Evolutionary conservation across 2,797 vertebrate genomes (phyloP).

Genomic region (Cirrhinus mrigala): DNA sequence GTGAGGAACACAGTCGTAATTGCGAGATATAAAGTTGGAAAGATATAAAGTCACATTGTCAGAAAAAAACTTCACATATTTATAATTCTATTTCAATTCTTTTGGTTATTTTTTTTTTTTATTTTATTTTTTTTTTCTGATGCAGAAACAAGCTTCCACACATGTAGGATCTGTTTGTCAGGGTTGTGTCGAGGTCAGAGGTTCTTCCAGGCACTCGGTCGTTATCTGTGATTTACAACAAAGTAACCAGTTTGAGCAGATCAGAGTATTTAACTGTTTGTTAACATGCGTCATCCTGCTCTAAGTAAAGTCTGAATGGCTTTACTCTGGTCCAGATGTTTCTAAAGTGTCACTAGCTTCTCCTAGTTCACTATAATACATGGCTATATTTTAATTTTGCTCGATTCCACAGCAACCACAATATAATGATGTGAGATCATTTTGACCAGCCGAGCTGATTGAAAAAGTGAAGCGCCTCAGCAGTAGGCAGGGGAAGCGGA

Average conservation of each 20-base stretch:
- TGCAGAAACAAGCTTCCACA: neutral
- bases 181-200: slow-evolving; percentile 53
- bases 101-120: too few species aligned
- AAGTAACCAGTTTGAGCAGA: slow-evolving; percentile 72
- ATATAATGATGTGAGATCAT: neutral
- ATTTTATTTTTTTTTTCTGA: too few species aligned
- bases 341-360: slow-evolving; percentile 62
- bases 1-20: too few species aligned
- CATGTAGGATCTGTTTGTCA: neutral
- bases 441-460: slow-evolving; percentile 20
- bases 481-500: slow-evolving; percentile 66
- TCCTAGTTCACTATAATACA: neutral
- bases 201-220: slow-evolving; percentile 52
- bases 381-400: neutral
- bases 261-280: slow-evolving; percentile 79
- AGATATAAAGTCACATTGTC: too few species aligned
- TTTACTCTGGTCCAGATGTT: slow-evolving; percentile 80
- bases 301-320: slow-evolving; percentile 82
- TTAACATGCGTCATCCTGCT: slow-evolving; percentile 83
- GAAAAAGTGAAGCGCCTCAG: slow-evolving; percentile 6
- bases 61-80: too few species aligned
- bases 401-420: neutral
- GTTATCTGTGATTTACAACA: slow-evolving; percentile 76
- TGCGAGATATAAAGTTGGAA: too few species aligned
- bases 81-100: too few species aligned